Percentiles rank a stretch among this genome's conserved stretches.
Conservation (phyloP, 2,113 vertebrate species). For the Carassius carassius region DNA sequence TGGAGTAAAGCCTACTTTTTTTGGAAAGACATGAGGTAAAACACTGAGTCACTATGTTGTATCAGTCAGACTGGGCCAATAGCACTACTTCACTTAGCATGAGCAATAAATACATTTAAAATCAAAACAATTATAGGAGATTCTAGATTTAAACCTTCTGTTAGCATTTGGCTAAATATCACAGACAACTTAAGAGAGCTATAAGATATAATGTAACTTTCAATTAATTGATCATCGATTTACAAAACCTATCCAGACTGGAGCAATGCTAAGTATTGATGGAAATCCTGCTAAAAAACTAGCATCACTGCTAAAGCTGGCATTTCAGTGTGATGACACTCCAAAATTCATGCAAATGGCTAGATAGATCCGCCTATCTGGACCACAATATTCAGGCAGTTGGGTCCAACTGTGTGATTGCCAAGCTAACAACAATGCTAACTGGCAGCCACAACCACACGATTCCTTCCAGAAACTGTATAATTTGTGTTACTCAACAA, state of each 20-base stretch:
- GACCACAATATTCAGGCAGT: conserved; percentile 13
- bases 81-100: neutral
- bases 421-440: conserved; percentile 39
- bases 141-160: conserved; percentile 8
- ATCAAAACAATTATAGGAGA: neutral
- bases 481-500: conserved; percentile 29
- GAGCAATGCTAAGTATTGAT: neutral
- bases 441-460: conserved; percentile 6
- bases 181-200: neutral
- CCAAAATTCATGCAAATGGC: neutral
- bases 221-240: neutral
- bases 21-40: conserved; percentile 47
- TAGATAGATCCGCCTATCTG: neutral
- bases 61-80: conserved; percentile 16
- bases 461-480: conserved; percentile 11
- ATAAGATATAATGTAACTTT: conserved; percentile 24
- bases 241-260: neutral
- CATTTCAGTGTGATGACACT: neutral
- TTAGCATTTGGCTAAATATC: conserved; percentile 20
- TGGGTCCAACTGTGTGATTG: conserved; percentile 26
- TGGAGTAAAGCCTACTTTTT: conserved; percentile 40
- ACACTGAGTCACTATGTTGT: conserved; percentile 24
- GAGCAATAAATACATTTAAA: conserved; percentile 10
- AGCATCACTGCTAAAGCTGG: conserved; percentile 4
- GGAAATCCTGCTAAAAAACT: neutral